Evolutionary conservation across 2,888 invertebrate genomes (phyloP), one percentile per base, ranked within the genome.

Genomic region (Drosophila siamana): DNA sequence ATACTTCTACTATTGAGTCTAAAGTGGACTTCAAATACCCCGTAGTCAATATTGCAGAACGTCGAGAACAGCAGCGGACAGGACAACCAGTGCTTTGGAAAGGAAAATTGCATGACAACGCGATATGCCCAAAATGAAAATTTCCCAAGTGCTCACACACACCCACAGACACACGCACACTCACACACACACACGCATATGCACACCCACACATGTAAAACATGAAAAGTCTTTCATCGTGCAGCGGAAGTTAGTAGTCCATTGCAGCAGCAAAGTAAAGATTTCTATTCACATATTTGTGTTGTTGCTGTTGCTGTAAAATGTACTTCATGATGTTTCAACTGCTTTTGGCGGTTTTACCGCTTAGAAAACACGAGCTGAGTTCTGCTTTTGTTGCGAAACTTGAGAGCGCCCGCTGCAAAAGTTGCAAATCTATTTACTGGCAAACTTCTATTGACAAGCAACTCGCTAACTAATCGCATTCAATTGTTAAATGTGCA

Each of bases 31-130:
- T 28, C 26, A n/a, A 19, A 19, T 19, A 26, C 28, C 26, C 16
- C n/a, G 41, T 41, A 41, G n/a, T 28, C 9, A 19, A 43, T 55
- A 40, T 11, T 16, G 26, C 6, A 16, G 40, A 26, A 11, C 26
- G 26, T n/a, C 24, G 26, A 3, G 16, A 24, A 22, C 41, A 41
- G 19, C 61, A 55, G 30, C 24, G 63, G 69, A 55, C 55, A 64
- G 60, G 41, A 64, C 63, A 44, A 5, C 36, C 48, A 51, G 24
- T 41, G 70, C 33, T 63, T 51, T 56, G 47, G 56, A 64, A 54
- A 61, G 72, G 72, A 78, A 85, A 77, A 85, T 80, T 86, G 70
- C 85, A 84, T 76, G 87, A 79, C 85, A 85, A 71, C 79, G 76
- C 75, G 62, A 48, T 54, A 51, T 70, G 54, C n/a, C 26, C 61